Base-by-base conservation (phyloP, 2,888 invertebrate species). In the Caenorhabditis doughertyi region DNA sequence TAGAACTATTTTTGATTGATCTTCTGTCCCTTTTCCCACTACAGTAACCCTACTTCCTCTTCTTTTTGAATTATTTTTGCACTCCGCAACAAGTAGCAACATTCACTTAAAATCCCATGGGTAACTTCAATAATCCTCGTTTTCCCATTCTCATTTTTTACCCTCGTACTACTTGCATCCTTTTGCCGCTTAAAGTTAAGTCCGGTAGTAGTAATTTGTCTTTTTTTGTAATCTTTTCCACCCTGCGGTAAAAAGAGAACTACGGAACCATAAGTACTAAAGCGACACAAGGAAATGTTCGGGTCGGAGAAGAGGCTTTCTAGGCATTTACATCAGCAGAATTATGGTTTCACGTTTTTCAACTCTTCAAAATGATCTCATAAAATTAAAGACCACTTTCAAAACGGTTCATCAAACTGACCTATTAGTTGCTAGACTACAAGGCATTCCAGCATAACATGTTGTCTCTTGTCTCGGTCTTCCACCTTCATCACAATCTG, bases 361-460 rank as follows among this genome's bases (percentile, higher is more conserved):
- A n/a, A n/a, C n/a, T n/a, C n/a, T n/a, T n/a, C n/a, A n/a, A n/a
- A n/a, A n/a, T n/a, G n/a, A n/a, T n/a, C n/a, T n/a, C n/a, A n/a
- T n/a, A n/a, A n/a, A n/a, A n/a, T n/a, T n/a, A n/a, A n/a, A n/a
- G n/a, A n/a, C n/a, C n/a, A n/a, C n/a, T n/a, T n/a, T n/a, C n/a
- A n/a, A n/a, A n/a, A n/a, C n/a, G n/a, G n/a, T n/a, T 5, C 53
- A 44, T 27, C n/a, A n/a, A 39, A 39, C 39, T 39, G 11, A 83
- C 83, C 83, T 83, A 64, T 83, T 83, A 13, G 64, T 64, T 7
- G 70, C 70, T 0, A 81, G 3, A 53, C 71, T 77, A 58, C 86
- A 87, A 7, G 86, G 86, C n/a, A 83, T 79, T 39, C 86, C 86
- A 9, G 85, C 79, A 56, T 87, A 87, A 53, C 86, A 87, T 8